Conservation (phyloP, 2,113 vertebrate species). For the Cyphotilapia sp. region DNA sequence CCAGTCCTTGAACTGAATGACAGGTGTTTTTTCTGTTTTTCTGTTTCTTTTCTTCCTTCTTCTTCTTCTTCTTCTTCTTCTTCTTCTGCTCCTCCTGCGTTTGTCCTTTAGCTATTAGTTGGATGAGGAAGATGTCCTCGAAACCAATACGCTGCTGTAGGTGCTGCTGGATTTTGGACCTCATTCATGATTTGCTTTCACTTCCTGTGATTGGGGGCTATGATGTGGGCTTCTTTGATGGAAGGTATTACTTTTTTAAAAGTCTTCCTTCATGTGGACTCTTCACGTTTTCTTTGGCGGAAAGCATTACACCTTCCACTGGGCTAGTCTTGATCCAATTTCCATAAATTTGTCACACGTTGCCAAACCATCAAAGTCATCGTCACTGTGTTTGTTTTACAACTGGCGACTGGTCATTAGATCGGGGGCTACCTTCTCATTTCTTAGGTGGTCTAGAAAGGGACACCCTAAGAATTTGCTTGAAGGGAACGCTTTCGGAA, state of each 20-base stretch:
- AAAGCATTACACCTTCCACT: neutral
- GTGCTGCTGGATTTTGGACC: neutral
- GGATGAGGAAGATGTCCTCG: neutral
- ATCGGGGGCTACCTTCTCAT: neutral
- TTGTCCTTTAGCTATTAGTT: neutral
- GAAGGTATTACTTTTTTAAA: rapidly evolving
- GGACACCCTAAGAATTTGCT: neutral
- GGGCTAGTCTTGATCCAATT: neutral
- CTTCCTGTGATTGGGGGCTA: neutral
- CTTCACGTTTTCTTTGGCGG: neutral
- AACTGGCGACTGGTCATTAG: neutral
- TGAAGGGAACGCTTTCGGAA: rapidly evolving
- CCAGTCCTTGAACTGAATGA: rapidly evolving
- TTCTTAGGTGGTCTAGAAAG: neutral
- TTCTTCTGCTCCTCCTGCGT: neutral
- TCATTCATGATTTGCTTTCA: neutral
- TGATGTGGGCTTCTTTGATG: neutral
- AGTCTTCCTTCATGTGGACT: neutral
- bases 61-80: neutral
- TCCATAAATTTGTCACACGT: neutral
- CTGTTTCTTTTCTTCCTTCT: neutral
- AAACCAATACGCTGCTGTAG: neutral
- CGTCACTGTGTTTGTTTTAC: rapidly evolving
- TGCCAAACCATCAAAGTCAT: neutral
- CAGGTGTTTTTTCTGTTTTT: neutral